These are phyloP conservation scores for Agapornis canus DNA, from an alignment of 2,797 vertebrate species.

Conservation along the genomic window DNA sequence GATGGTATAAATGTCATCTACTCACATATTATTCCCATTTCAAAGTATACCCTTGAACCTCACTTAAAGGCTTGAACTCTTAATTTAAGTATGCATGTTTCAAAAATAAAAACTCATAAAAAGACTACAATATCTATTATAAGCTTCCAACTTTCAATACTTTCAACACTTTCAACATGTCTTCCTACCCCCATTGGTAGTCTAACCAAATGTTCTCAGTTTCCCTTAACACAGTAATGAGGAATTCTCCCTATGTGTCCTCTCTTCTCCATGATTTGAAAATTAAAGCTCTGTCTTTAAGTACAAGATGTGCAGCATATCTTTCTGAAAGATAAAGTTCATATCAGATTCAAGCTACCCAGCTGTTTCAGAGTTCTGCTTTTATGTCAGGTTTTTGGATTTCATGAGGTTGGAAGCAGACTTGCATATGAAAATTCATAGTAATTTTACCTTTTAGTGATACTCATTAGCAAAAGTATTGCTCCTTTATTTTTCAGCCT, in stretches of 20 bases:
- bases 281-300: slow-evolving; percentile 46
- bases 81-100: background rate
- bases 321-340: slow-evolving; percentile 22
- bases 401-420: background rate
- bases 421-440: background rate
- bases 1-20: background rate
- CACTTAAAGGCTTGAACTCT: background rate
- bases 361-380: slow-evolving; percentile 2
- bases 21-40: background rate
- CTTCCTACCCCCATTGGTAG: background rate
- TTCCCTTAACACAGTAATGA: slow-evolving; percentile 25
- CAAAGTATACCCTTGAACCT: slow-evolving; percentile 5
- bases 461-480: background rate
- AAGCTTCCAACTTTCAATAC: background rate
- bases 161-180: background rate
- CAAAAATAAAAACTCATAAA: slow-evolving; percentile 31
- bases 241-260: slow-evolving; percentile 2
- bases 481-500: background rate
- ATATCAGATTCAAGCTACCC: slow-evolving; percentile 19
- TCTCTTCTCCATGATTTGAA: background rate
- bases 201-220: slow-evolving; percentile 1
- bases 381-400: slow-evolving; percentile 10
- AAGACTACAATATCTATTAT: background rate
- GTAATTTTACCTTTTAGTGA: background rate
- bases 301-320: background rate